These are phyloP conservation scores for Phrynosoma blainvillii DNA, from an alignment of 2,113 vertebrate species.

Conservation along the genomic window DNA sequence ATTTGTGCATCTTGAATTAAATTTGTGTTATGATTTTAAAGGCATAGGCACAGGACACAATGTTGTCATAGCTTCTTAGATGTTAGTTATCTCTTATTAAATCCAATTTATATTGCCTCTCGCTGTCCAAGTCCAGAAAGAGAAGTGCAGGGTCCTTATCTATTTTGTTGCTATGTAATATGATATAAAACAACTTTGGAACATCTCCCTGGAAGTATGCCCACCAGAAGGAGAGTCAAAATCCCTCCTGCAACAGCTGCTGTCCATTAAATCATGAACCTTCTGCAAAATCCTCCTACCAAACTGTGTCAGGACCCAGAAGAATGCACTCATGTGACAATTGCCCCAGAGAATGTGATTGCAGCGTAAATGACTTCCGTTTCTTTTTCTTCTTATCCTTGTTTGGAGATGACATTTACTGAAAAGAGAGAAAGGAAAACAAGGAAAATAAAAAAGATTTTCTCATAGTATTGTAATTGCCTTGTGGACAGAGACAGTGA, in stretches of 20 bases:
- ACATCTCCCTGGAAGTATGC: conserved; percentile 48
- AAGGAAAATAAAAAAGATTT: background rate
- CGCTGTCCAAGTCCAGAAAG: background rate
- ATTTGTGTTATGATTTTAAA: conserved; percentile 52
- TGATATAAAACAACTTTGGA: conserved; percentile 71
- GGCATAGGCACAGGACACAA: conserved; percentile 16
- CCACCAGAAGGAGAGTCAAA: conserved; percentile 60
- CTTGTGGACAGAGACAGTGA: background rate
- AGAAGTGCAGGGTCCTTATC: conserved; percentile 52
- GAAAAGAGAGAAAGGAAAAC: conserved; percentile 7
- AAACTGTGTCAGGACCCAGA: conserved; percentile 41
- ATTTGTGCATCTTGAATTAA: conserved; percentile 43
- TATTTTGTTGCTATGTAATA: conserved; percentile 71
- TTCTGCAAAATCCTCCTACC: conserved; percentile 33
- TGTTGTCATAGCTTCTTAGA: conserved; percentile 60
- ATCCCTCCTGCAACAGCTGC: conserved; percentile 67
- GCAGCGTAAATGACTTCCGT: background rate
- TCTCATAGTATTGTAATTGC: background rate
- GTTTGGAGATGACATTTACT: conserved; percentile 1
- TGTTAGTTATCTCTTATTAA: conserved; percentile 58
- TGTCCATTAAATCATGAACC: conserved; percentile 74
- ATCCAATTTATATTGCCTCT: conserved; percentile 54
- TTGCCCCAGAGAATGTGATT: background rate
- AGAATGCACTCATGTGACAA: conserved; percentile 22
- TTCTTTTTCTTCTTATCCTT: background rate